phyloP scores from a whole-genome alignment of 2,797 vertebrate genomes.

The Botia kubotai region DNA sequence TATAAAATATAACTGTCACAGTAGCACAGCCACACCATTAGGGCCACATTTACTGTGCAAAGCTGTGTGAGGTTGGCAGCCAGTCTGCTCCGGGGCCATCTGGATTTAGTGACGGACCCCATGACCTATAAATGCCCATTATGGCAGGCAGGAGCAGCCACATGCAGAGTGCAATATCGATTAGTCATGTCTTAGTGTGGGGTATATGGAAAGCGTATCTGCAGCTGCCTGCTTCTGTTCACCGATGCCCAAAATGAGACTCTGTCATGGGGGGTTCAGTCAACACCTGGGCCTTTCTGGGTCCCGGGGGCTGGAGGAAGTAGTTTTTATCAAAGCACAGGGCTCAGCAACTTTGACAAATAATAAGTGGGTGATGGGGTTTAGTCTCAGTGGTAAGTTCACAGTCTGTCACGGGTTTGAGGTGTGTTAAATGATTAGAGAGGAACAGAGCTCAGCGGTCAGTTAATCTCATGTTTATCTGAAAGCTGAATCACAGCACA shows the following conservation, averaged over 20 bases:
- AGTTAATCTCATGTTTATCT: slow-evolving; percentile 44
- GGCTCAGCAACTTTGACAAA: slow-evolving; percentile 18
- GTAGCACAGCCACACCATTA: slow-evolving; percentile 20
- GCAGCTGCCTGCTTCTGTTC: slow-evolving; percentile 21
- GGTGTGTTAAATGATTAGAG: slow-evolving; percentile 35
- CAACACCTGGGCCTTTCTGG: slow-evolving; percentile 28
- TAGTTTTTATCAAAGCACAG: slow-evolving; percentile 4
- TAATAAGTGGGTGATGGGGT: slow-evolving; percentile 13
- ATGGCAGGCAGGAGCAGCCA: slow-evolving; percentile 20
- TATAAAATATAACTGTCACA: slow-evolving; percentile 27
- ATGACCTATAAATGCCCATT: slow-evolving; percentile 26
- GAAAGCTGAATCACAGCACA: slow-evolving; percentile 30
- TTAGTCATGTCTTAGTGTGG: slow-evolving; percentile 42
- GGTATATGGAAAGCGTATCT: slow-evolving; percentile 13
- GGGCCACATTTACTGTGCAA: background rate
- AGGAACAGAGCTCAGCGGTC: slow-evolving; percentile 28
- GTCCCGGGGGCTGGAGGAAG: slow-evolving; percentile 27
- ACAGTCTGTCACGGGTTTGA: slow-evolving; percentile 21
- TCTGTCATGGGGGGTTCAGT: slow-evolving; percentile 17
- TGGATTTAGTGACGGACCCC: slow-evolving; percentile 33
- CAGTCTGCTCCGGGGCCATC: slow-evolving; percentile 29
- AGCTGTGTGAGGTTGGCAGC: slow-evolving; percentile 12
- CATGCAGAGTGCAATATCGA: slow-evolving; percentile 43
- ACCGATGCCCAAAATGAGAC: slow-evolving; percentile 31
- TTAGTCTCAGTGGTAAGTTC: slow-evolving; percentile 10